phyloP scores from a whole-genome alignment of 2,797 vertebrate genomes.

The Amblyraja radiata region DNA sequence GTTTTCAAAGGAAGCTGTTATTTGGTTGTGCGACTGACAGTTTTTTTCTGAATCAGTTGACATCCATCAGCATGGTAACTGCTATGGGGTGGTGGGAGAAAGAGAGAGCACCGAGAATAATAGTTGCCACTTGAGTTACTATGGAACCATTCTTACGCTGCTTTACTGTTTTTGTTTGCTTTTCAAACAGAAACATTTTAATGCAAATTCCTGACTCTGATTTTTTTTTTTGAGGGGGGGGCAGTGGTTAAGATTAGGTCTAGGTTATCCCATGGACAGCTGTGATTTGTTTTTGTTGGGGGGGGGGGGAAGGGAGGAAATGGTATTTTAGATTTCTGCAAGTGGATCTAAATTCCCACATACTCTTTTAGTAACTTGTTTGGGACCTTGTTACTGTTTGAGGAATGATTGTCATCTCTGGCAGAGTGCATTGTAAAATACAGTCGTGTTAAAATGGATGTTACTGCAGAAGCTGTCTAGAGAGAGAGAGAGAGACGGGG shows the following conservation, averaged over 20 bases:
- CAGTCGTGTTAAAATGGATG: background rate
- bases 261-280: background rate
- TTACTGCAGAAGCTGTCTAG: background rate
- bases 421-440: background rate
- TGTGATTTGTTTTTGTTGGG: background rate
- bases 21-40: constrained; percentile 7
- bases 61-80: background rate
- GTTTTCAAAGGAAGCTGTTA: background rate
- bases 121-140: constrained; percentile 26
- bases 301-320: background rate
- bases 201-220: background rate
- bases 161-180: background rate
- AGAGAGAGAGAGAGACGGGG: background rate
- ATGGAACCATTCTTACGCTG: constrained; percentile 17
- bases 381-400: constrained; percentile 15
- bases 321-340: constrained; percentile 30
- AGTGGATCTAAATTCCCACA: background rate
- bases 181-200: background rate
- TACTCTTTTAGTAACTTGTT: background rate
- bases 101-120: background rate
- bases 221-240: background rate
- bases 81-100: background rate
- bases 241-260: background rate
- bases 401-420: background rate
- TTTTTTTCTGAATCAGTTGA: background rate